Evolutionary conservation across 1,140 invertebrate genomes (phyloP), one percentile per base, ranked within the genome.

Genomic region (Yoshiicerus persimilis): DNA sequence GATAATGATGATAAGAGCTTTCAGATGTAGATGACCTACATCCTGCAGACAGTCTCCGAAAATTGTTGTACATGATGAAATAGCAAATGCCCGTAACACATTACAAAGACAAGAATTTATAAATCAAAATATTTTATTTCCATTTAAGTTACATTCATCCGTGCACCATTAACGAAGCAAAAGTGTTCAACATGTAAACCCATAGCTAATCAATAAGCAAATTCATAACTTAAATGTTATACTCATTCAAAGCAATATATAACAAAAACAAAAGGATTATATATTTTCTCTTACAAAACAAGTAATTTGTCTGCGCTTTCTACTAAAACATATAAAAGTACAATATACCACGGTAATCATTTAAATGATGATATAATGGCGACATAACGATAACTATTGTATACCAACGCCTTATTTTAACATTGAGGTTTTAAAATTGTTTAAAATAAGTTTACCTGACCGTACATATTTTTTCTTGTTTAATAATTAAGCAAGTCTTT

Each of bases 71-170:
- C 39, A 11, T 41, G 9, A 11, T 41, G 39, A 41, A 41, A 41
- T 41, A 41, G 16, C 39, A 3, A 11, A 1, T 13, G 8, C n/a
- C 41, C 13, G 16, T n/a, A n/a, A 1, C 8, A 47, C 11, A 56
- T 56, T 20, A n/a, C n/a, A n/a, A n/a, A n/a, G n/a, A n/a, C n/a
- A n/a, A n/a, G n/a, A 30, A 32, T 70, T 23, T 70, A 70, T 70
- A 56, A 56, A 56, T n/a, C 1, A n/a, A 16, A 56, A n/a, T 56
- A 56, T 80, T 80, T 80, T 80, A 80, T 80, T 80, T 80, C 75
- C 75, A 38, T 80, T 80, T 80, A 80, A 80, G 38, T 80, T 80
- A 80, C 75, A 80, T 80, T 80, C 75, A 80, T 80, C 32, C 75
- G 75, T 80, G 75, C 75, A 80, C 75, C 75, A 80, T 38, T 16